phyloP scores from a whole-genome alignment of 1,140 invertebrate species.

The Nilaparvata lugens region DNA sequence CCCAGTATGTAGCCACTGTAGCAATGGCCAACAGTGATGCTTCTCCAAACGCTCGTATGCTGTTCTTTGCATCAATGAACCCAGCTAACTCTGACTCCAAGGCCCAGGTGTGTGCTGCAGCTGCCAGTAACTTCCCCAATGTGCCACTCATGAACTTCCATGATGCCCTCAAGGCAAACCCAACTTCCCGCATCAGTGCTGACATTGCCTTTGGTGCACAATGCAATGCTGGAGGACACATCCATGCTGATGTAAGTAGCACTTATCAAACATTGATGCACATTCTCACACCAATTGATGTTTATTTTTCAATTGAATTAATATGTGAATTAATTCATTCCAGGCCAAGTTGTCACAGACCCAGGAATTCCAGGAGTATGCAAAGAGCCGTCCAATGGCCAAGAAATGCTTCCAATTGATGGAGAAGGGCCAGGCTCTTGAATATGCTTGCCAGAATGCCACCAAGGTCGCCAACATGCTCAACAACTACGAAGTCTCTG shows the following conservation, averaged over 20 bases:
- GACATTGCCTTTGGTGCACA: constrained; percentile 40
- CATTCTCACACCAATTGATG: no score
- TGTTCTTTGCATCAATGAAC: constrained; percentile 35
- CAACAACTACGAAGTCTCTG: constrained; percentile 33
- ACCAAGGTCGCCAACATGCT: constrained; percentile 38
- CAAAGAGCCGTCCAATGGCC: constrained; percentile 34
- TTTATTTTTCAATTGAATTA: no score
- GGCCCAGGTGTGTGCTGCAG: constrained; percentile 6
- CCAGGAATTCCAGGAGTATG: constrained; percentile 37
- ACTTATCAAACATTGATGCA: no score
- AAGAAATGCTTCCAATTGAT: constrained; percentile 42
- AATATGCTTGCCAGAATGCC: constrained; percentile 42
- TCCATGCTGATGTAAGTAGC: constrained; percentile 33
- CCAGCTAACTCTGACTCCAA: constrained; percentile 20
- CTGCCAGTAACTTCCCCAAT: constrained; percentile 34
- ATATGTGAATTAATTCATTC: no score
- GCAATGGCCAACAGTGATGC: constrained; percentile 41
- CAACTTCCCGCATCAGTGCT: constrained; percentile 37
- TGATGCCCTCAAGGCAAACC: constrained; percentile 40
- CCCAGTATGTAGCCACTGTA: constrained; percentile 38
- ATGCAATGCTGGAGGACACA: constrained; percentile 27
- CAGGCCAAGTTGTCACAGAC: constrained; percentile 39
- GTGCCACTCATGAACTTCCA: constrained; percentile 40
- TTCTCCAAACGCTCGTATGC: constrained; percentile 40
- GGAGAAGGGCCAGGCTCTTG: constrained; percentile 41